Percentiles rank a stretch among this genome's conserved stretches.
phyloP scores from a whole-genome alignment of 2,888 invertebrate genomes.

The Apamea sordens region DNA sequence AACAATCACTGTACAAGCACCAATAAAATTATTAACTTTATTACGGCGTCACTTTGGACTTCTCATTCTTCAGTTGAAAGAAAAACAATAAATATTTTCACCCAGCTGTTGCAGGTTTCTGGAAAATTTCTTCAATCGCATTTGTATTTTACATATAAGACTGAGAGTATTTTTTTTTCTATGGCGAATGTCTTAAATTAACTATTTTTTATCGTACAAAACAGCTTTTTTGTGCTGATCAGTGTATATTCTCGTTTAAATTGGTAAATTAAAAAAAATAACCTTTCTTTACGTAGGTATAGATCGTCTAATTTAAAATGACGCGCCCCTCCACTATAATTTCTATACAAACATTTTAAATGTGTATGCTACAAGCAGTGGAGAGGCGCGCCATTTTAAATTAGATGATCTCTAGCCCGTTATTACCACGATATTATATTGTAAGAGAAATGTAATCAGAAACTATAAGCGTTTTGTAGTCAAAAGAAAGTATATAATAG shows the following conservation, averaged over 20 bases:
- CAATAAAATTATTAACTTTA: conserved; percentile 11
- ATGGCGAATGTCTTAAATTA: conserved; percentile 2
- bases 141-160: background rate
- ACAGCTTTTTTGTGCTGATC: background rate
- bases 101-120: background rate
- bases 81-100: conserved; percentile 6
- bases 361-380: too few species aligned
- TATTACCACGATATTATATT: conserved; percentile 46
- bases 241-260: background rate
- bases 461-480: conserved; percentile 20
- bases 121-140: conserved; percentile 1
- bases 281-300: background rate
- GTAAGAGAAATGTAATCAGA: background rate
- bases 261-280: background rate
- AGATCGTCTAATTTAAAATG: too few species aligned
- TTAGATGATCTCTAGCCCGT: conserved; percentile 23
- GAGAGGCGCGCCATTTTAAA: too few species aligned
- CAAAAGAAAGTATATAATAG: conserved; percentile 15
- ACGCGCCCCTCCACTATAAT: too few species aligned
- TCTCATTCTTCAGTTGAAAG: background rate
- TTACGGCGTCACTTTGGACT: background rate
- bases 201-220: conserved; percentile 1
- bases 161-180: background rate
- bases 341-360: too few species aligned
- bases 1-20: background rate